These are phyloP conservation scores for Cyanocitta stelleri DNA, from an alignment of 2,113 vertebrate species.

Conservation along the genomic window DNA sequence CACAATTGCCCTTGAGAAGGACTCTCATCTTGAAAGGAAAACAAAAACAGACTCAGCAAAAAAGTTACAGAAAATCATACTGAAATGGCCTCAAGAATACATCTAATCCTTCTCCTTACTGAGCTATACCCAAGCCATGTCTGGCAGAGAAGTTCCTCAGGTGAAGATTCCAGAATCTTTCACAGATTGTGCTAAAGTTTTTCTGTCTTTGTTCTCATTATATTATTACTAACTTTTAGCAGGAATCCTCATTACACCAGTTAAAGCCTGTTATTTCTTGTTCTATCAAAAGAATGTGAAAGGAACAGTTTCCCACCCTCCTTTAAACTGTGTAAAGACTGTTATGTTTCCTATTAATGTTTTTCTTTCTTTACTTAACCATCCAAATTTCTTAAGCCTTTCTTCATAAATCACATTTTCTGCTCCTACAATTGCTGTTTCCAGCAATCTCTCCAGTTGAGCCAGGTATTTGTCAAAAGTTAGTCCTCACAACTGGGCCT, in stretches of 20 bases:
- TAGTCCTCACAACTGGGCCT: neutral
- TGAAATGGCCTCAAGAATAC: neutral
- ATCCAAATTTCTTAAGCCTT: neutral
- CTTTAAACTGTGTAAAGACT: neutral
- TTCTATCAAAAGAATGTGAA: neutral
- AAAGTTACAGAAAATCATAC: neutral
- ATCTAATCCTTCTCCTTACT: neutral
- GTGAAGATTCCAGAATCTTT: neutral
- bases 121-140: neutral
- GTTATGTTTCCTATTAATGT: neutral
- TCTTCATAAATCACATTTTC: neutral
- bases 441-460: neutral
- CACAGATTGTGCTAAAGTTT: neutral
- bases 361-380: neutral
- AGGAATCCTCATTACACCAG: neutral
- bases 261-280: neutral
- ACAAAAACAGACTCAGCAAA: neutral
- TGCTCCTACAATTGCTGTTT: neutral
- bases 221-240: neutral
- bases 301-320: neutral
- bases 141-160: neutral
- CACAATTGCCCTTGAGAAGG: neutral
- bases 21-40: neutral
- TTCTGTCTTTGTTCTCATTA: neutral
- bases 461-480: neutral